Conservation (phyloP, 2,888 invertebrate species). For the Aspidapion aeneum region DNA sequence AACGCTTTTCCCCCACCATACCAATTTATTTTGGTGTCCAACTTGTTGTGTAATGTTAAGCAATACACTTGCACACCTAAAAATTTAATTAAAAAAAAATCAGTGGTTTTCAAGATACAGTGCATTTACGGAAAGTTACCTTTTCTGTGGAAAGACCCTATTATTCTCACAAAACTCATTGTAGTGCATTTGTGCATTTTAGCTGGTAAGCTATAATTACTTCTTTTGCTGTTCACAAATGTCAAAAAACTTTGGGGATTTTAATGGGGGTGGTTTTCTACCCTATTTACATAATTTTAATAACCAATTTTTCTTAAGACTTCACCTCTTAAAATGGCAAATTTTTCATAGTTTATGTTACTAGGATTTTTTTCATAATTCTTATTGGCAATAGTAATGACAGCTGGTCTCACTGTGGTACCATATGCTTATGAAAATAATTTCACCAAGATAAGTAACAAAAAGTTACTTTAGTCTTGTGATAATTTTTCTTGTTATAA, state of each 20-base stretch:
- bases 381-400: too few species aligned
- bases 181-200: too few species aligned
- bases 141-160: not conserved
- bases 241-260: not conserved
- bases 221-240: not conserved
- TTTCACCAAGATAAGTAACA: too few species aligned
- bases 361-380: too few species aligned
- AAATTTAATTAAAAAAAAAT: not conserved
- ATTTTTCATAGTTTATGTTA: not conserved
- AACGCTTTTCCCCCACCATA: not conserved
- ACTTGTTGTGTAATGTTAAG: not conserved
- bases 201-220: not conserved
- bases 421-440: too few species aligned
- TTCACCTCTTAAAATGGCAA: slow-evolving; percentile 1
- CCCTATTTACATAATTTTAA: not conserved
- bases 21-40: not conserved
- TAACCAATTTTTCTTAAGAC: not conserved
- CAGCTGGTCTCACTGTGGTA: too few species aligned
- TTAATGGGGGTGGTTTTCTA: not conserved
- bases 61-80: not conserved
- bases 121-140: not conserved
- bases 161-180: too few species aligned
- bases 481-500: too few species aligned
- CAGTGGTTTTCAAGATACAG: not conserved
- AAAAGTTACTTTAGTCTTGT: too few species aligned